These are phyloP conservation scores for Vulpes ferrilata DNA, from an alignment of 2,113 vertebrate genomes.

Conservation along the genomic window DNA sequence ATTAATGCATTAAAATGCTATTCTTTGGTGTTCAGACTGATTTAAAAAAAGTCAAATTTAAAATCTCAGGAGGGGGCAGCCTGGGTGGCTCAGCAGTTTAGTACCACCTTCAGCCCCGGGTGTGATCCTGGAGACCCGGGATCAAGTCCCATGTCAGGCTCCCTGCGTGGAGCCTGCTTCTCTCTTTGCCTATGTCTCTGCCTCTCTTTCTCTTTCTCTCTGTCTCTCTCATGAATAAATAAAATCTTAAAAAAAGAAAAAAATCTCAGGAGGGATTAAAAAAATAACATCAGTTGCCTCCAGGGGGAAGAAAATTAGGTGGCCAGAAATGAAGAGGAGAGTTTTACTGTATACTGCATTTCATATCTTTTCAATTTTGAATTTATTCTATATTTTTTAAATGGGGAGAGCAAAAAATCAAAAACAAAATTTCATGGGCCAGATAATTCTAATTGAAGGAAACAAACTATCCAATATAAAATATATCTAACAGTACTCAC, in stretches of 20 bases:
- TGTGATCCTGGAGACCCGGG: no score
- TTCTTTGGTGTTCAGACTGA: not conserved
- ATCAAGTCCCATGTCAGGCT: no score
- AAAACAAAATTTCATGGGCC: not conserved
- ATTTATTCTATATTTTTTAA: constrained; percentile 13
- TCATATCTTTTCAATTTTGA: not conserved
- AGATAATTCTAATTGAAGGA: not conserved
- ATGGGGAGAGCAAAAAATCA: not conserved
- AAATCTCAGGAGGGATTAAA: not conserved
- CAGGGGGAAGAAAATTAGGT: not conserved
- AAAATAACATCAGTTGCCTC: not conserved
- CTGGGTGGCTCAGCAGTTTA: no score
- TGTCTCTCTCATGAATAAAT: no score
- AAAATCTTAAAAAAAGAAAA: not conserved
- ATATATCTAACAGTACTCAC: not conserved
- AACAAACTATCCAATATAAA: not conserved
- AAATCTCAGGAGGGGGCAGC: not conserved
- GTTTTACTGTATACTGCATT: not conserved
- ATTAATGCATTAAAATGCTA: not conserved
- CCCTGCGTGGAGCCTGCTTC: no score
- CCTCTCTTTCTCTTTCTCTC: no score
- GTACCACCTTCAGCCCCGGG: no score
- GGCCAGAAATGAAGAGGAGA: not conserved
- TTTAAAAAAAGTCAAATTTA: not conserved
- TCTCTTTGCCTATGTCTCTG: no score